A percentile compares a stretch with the other conserved stretches of the same genome.
Conservation (phyloP, 2,888 invertebrate species). For the Papilio gigon region DNA sequence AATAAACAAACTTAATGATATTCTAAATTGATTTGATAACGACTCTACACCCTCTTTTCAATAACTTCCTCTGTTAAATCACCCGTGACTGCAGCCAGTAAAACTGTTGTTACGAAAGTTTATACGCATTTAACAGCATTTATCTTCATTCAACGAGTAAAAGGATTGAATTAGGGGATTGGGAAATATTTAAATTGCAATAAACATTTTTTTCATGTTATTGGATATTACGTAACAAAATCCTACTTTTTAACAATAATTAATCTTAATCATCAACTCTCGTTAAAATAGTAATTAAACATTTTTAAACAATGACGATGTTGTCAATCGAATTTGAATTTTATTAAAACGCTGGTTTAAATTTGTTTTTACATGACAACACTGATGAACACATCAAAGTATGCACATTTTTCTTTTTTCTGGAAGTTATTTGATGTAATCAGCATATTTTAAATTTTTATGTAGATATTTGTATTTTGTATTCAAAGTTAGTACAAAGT, state of each 20-base stretch:
- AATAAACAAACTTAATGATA: conserved; percentile 38
- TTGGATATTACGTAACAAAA: no score
- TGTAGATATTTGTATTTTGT: not conserved
- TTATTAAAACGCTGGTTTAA: no score
- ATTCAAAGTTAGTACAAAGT: conserved; percentile 12
- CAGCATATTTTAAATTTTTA: not conserved
- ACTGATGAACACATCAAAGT: no score
- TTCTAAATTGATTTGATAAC: conserved; percentile 42
- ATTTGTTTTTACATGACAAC: no score
- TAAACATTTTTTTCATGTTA: no score
- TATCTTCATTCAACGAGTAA: conserved; percentile 58
- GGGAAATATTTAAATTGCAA: conserved; percentile 11
- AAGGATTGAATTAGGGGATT: conserved; percentile 53
- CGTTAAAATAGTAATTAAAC: not conserved
- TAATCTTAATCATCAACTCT: not conserved
- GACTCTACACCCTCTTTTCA: conserved; percentile 54
- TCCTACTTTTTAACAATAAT: no score
- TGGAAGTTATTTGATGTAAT: not conserved
- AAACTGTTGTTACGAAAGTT: conserved; percentile 53
- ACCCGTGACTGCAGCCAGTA: conserved; percentile 67
- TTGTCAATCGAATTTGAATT: no score
- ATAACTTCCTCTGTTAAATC: conserved; percentile 66
- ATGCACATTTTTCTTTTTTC: not conserved
- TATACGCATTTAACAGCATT: conserved; percentile 59
- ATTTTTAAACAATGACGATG: not conserved